These are phyloP conservation scores for Nephila pilipes DNA, from an alignment of 1,140 invertebrate genomes.

Conservation along the genomic window DNA sequence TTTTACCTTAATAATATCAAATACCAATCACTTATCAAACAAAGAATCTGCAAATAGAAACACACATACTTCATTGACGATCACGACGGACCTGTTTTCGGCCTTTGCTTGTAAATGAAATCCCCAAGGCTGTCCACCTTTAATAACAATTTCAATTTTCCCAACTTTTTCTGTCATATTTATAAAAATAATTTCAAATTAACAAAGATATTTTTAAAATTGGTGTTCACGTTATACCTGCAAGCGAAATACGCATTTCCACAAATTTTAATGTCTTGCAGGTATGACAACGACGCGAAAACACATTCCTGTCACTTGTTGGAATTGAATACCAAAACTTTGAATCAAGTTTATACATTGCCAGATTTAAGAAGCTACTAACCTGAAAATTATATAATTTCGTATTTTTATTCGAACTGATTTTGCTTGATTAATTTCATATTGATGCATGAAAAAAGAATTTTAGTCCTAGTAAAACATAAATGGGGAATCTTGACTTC, in stretches of 20 bases:
- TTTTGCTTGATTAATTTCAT: too few species aligned
- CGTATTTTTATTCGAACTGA: too few species aligned
- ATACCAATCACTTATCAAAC: not conserved
- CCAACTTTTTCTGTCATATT: slow-evolving; percentile 3
- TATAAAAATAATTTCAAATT: not conserved
- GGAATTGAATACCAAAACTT: slow-evolving; percentile 23
- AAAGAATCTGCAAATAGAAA: not conserved
- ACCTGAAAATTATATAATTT: too few species aligned
- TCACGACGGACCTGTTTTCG: slow-evolving; percentile 45
- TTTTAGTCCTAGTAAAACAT: too few species aligned
- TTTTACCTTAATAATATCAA: too few species aligned
- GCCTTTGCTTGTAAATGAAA: slow-evolving; percentile 88
- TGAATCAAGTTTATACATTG: not conserved
- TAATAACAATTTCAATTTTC: slow-evolving; percentile 81
- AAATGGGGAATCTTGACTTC: too few species aligned
- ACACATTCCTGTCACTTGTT: slow-evolving; percentile 7
- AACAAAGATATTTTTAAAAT: not conserved
- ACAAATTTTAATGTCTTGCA: not conserved
- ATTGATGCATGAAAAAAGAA: too few species aligned
- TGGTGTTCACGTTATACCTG: not conserved
- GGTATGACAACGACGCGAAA: not conserved
- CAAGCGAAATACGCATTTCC: not conserved
- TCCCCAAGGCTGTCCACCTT: slow-evolving; percentile 92
- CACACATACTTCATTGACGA: slow-evolving; percentile 41
- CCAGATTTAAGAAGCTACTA: not conserved